phyloP scores from a whole-genome alignment of 2,113 vertebrate genomes.

The Accipiter virgatus region DNA sequence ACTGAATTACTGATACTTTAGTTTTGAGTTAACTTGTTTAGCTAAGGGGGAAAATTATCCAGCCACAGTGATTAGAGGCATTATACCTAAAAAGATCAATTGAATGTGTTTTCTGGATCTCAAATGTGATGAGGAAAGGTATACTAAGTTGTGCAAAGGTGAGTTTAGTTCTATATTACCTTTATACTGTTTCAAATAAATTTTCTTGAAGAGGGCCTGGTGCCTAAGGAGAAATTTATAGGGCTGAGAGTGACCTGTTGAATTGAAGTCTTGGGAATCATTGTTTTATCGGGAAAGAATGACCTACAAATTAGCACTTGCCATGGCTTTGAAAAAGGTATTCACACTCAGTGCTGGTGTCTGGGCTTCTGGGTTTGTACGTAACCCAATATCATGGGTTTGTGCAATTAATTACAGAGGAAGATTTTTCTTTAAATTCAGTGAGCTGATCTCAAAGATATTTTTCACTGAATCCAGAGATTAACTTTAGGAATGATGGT shows the following conservation, averaged over 20 bases:
- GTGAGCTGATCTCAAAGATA: neutral
- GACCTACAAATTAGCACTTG: neutral
- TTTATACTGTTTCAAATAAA: neutral
- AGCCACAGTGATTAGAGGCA: neutral
- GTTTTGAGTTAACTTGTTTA: neutral
- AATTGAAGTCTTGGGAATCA: rapidly evolving
- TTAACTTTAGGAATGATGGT: neutral
- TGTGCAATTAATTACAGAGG: neutral
- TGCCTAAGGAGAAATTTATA: neutral
- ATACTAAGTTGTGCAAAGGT: neutral
- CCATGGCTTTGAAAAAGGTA: neutral
- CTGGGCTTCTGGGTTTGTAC: neutral
- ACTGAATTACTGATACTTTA: neutral
- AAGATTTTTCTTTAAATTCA: neutral
- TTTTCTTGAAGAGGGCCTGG: neutral
- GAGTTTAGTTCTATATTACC: neutral
- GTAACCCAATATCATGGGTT: neutral
- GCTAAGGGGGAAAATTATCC: neutral
- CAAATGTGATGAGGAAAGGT: neutral
- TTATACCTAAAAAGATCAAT: neutral
- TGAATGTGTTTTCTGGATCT: neutral
- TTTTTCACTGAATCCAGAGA: neutral
- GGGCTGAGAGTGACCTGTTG: neutral
- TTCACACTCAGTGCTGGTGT: neutral
- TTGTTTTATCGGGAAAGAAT: neutral